phyloP scores from a whole-genome alignment of 2,888 invertebrate genomes.

The Molanna angustata region DNA sequence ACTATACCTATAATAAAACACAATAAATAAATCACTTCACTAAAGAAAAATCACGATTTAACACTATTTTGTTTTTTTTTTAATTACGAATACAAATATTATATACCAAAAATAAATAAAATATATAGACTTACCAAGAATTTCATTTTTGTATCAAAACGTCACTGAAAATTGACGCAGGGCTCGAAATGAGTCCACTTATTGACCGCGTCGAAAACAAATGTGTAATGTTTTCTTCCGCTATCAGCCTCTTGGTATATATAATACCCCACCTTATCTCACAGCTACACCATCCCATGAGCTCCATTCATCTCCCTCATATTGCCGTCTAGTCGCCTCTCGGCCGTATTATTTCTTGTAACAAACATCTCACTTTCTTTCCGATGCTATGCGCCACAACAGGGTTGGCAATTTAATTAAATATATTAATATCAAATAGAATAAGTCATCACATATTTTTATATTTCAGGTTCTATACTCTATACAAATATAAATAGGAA shows the following conservation, averaged over 20 bases:
- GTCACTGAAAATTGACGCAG: slow-evolving; percentile 9
- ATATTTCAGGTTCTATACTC: no score
- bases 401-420: no score
- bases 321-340: no score
- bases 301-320: slow-evolving; percentile 1
- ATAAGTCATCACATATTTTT: no score
- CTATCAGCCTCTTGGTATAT: slow-evolving; percentile 22
- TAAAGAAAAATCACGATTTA: no score
- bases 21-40: no score
- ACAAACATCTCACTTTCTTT: slow-evolving; percentile 13
- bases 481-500: no score
- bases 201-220: slow-evolving; percentile 27
- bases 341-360: not conserved
- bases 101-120: slow-evolving; percentile 1
- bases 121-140: slow-evolving; percentile 45
- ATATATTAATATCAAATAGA: no score
- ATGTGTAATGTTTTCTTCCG: slow-evolving; percentile 33
- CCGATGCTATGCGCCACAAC: slow-evolving; percentile 4
- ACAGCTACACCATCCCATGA: slow-evolving; percentile 1
- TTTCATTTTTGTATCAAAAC: slow-evolving; percentile 46
- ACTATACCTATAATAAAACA: no score
- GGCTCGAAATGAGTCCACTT: slow-evolving; percentile 6
- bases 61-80: no score
- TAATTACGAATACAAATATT: slow-evolving; percentile 1
- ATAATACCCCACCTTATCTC: slow-evolving; percentile 30